phyloP scores from a whole-genome alignment of 2,888 invertebrate species.

The Heliconius ismenius region DNA sequence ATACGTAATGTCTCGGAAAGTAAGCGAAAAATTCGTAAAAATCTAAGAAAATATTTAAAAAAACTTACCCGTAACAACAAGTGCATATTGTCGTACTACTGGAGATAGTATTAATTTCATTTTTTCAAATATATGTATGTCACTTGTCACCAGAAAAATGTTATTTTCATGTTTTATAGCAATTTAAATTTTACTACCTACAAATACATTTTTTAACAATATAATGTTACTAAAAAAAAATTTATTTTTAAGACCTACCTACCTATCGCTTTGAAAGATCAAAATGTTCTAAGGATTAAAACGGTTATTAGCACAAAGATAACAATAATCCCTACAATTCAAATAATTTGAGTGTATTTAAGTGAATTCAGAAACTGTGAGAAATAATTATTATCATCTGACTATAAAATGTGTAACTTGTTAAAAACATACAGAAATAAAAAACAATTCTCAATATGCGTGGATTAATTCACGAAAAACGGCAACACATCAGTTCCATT shows the following conservation, averaged over 20 bases:
- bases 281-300: background rate
- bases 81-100: constrained; percentile 5
- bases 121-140: background rate
- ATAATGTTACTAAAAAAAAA: background rate
- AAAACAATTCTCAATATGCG: too few relatives aligned
- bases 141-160: background rate
- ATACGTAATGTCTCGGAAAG: background rate
- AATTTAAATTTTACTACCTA: background rate
- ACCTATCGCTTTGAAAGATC: background rate
- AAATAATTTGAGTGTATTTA: background rate
- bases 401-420: too few relatives aligned
- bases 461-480: too few relatives aligned
- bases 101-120: background rate
- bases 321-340: background rate
- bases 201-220: background rate
- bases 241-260: too few relatives aligned
- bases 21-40: background rate
- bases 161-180: background rate
- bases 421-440: too few relatives aligned
- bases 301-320: background rate
- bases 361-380: background rate
- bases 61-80: background rate
- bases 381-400: too few relatives aligned
- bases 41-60: background rate
- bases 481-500: too few relatives aligned